A percentile compares a stretch with the other conserved stretches of the same genome.
These are phyloP conservation scores for Urophycis tenuis DNA, from an alignment of 2,797 vertebrate genomes.

Conservation along the genomic window DNA sequence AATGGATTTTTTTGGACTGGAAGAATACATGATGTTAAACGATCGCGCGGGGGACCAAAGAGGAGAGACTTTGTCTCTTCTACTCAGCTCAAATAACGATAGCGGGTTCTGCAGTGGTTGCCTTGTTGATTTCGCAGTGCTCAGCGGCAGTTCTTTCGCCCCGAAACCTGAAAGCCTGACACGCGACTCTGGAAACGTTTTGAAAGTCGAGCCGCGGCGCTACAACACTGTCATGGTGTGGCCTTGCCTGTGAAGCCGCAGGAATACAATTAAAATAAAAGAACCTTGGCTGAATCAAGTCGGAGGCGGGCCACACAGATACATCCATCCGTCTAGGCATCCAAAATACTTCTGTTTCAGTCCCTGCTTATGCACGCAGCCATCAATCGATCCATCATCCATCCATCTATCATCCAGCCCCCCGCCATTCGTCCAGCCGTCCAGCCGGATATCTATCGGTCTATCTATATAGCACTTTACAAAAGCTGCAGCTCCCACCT, in stretches of 20 bases:
- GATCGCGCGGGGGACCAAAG: conserved; percentile 22
- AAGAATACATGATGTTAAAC: conserved; percentile 46
- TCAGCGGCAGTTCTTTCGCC: neutral
- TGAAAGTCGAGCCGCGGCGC: neutral
- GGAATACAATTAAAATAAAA: neutral
- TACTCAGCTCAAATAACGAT: neutral
- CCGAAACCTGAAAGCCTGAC: neutral
- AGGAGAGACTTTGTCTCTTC: neutral
- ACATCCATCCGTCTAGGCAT: neutral
- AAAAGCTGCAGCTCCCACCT: neutral
- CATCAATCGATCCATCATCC: neutral
- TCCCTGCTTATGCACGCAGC: no score
- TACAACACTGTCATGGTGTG: neutral
- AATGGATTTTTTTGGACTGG: conserved; percentile 42
- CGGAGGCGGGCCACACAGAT: neutral
- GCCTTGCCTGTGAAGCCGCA: neutral
- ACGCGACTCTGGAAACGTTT: neutral
- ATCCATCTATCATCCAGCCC: neutral
- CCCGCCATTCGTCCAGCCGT: neutral
- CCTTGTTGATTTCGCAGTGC: neutral
- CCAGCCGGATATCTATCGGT: neutral
- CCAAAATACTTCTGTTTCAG: neutral
- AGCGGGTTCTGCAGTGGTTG: neutral
- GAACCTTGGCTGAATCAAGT: neutral
- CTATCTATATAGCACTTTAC: neutral